phyloP scores from a whole-genome alignment of 2,797 vertebrate species.

The Gallinago nigripennis region DNA sequence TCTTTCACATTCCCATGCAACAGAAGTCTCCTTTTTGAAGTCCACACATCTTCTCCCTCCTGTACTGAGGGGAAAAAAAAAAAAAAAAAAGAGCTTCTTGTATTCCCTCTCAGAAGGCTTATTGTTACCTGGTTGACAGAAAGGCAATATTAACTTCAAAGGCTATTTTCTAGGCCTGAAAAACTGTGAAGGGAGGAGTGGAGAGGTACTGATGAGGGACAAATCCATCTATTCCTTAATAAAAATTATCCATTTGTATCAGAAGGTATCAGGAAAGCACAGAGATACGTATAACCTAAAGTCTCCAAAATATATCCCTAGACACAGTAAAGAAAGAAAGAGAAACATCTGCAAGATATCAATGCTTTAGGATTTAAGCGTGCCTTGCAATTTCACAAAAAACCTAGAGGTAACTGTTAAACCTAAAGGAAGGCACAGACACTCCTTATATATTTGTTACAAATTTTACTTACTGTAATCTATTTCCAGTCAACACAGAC shows the following conservation, averaged over 20 bases:
- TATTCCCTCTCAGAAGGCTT: not conserved
- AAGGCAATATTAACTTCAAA: not conserved
- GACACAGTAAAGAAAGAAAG: not conserved
- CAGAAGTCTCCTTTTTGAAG: not conserved
- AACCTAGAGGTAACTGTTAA: not conserved
- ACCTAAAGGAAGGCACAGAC: not conserved
- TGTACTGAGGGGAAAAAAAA: not conserved
- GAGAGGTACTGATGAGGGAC: not conserved
- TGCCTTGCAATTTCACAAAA: not conserved
- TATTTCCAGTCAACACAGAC: not conserved
- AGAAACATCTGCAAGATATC: not conserved
- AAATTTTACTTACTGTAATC: not conserved
- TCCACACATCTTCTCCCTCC: fast-evolving
- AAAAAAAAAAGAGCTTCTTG: not conserved
- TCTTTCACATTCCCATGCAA: not conserved
- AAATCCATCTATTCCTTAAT: not conserved
- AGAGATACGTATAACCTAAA: not conserved
- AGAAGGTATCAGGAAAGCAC: not conserved
- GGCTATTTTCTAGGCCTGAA: not conserved
- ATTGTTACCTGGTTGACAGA: not conserved
- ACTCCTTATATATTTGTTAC: not conserved
- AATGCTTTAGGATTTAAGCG: not conserved
- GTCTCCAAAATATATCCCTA: not conserved
- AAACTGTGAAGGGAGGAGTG: not conserved
- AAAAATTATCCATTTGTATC: not conserved